These are phyloP conservation scores for Tachina fera DNA, from an alignment of 2,888 invertebrate genomes.

Conservation along the genomic window DNA sequence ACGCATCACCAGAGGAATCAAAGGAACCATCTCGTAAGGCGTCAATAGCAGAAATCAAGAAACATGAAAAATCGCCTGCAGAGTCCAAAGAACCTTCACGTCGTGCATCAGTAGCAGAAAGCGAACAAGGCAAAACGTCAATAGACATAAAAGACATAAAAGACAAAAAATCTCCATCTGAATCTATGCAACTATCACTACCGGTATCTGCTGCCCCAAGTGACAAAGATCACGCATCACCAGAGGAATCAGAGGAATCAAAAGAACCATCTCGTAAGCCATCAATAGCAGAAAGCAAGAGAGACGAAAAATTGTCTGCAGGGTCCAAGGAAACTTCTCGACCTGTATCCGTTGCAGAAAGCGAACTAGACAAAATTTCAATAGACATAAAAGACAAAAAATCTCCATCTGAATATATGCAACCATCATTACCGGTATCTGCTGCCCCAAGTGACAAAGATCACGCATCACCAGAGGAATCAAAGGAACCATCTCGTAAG, in stretches of 20 bases:
- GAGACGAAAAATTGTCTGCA: conserved; percentile 64
- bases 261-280: conserved; percentile 59
- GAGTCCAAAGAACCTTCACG: conserved; percentile 6
- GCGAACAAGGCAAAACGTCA: not conserved
- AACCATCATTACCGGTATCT: conserved; percentile 49
- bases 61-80: conserved; percentile 66
- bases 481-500: conserved; percentile 39
- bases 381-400: conserved; percentile 2
- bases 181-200: conserved; percentile 51
- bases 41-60: conserved; percentile 73
- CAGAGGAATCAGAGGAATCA: conserved; percentile 47
- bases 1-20: conserved; percentile 58
- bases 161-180: conserved; percentile 27
- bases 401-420: conserved; percentile 27
- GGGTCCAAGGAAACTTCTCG: conserved; percentile 67
- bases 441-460: conserved; percentile 65
- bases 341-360: conserved; percentile 33
- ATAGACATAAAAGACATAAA: not conserved
- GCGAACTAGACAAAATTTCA: conserved; percentile 7
- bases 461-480: conserved; percentile 35
- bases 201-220: not conserved
- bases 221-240: conserved; percentile 25
- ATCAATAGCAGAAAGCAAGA: conserved; percentile 30
- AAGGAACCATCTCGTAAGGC: conserved; percentile 74
- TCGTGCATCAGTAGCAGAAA: conserved; percentile 24